Percentiles rank a stretch among this genome's conserved stretches.
phyloP scores from a whole-genome alignment of 2,113 vertebrate genomes.

The Oxygymnocypris stewartii region DNA sequence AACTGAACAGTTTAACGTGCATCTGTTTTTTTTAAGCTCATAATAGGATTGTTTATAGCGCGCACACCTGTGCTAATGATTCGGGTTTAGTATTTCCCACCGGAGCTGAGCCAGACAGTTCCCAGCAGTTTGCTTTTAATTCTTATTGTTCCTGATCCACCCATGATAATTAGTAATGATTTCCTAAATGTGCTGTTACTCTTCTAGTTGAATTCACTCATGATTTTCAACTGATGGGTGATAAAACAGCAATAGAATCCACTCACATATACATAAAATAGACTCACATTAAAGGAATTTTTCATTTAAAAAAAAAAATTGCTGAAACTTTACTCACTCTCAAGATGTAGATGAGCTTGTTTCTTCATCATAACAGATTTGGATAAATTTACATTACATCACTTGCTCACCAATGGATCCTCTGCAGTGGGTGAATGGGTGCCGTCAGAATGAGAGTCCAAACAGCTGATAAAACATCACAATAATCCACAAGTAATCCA shows the following conservation, averaged over 20 bases:
- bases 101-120: conserved; percentile 28
- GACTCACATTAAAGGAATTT: neutral
- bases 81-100: conserved; percentile 37
- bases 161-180: conserved; percentile 19
- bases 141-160: conserved; percentile 9
- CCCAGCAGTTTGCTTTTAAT: conserved; percentile 15
- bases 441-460: neutral
- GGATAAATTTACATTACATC: neutral
- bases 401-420: neutral
- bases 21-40: conserved; percentile 12
- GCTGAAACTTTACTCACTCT: neutral
- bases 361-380: neutral
- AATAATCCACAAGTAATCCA: neutral
- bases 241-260: neutral
- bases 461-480: neutral
- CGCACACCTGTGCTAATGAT: conserved; percentile 35
- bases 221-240: neutral
- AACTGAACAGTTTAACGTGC: conserved; percentile 45
- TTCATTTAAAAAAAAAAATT: neutral
- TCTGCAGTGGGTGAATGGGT: neutral
- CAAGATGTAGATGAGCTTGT: neutral
- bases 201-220: neutral
- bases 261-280: neutral
- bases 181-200: neutral
- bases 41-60: conserved; percentile 21